Conservation (phyloP, 2,113 vertebrate genomes). For the Passer domesticus region DNA sequence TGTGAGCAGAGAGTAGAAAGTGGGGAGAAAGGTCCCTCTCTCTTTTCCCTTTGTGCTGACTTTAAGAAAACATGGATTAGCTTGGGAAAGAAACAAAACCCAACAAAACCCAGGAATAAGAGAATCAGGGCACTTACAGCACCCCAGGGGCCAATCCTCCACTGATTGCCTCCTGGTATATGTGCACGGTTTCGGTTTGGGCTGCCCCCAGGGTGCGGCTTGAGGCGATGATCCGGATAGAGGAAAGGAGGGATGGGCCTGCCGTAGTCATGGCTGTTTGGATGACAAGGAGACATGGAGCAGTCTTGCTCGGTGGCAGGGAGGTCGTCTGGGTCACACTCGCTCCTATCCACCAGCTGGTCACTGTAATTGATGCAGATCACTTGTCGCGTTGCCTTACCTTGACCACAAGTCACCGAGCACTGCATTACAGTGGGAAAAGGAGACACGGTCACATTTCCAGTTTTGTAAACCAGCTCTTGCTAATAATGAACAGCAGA, state of each 20-base stretch:
- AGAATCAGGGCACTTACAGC: slow-evolving; percentile 82
- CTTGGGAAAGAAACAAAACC: not conserved
- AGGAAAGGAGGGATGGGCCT: slow-evolving; percentile 70
- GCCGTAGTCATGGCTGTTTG: slow-evolving; percentile 76
- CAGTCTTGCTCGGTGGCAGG: slow-evolving; percentile 90
- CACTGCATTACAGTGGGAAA: slow-evolving; percentile 79
- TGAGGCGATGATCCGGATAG: slow-evolving; percentile 73
- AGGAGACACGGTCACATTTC: slow-evolving; percentile 37
- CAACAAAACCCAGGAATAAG: not conserved
- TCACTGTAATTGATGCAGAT: slow-evolving; percentile 90
- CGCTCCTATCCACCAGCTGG: slow-evolving; percentile 83
- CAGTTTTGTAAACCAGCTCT: not conserved
- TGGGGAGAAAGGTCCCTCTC: not conserved
- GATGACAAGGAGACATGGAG: slow-evolving; percentile 89
- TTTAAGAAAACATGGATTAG: not conserved
- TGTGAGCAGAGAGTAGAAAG: not conserved
- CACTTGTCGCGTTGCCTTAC: slow-evolving; percentile 89
- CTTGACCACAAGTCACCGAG: slow-evolving; percentile 94
- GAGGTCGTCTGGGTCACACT: slow-evolving; percentile 90
- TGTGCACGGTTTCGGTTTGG: slow-evolving; percentile 69
- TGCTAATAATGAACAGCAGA: not conserved
- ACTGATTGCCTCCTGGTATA: slow-evolving; percentile 82
- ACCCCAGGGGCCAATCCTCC: slow-evolving; percentile 97
- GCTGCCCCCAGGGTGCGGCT: slow-evolving; percentile 65
- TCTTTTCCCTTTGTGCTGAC: not conserved